These are phyloP conservation scores for Colletes gigas DNA, from an alignment of 1,140 invertebrate genomes.

Conservation along the genomic window DNA sequence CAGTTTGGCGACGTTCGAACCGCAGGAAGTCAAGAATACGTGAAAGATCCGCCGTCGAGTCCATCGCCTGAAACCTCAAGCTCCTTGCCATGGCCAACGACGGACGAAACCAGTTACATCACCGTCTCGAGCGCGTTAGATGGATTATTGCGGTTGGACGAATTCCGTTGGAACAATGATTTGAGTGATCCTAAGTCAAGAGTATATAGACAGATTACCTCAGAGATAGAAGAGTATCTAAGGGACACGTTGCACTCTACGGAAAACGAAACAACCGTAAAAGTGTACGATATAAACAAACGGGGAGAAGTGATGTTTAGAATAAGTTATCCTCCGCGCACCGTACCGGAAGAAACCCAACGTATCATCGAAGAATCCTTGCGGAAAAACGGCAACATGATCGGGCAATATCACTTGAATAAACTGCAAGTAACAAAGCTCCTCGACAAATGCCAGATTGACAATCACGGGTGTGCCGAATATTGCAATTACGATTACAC, in stretches of 20 bases:
- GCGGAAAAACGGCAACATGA: constrained; percentile 64
- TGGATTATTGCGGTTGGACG: constrained; percentile 85
- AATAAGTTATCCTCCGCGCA: constrained; percentile 71
- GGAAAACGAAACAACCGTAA: constrained; percentile 78
- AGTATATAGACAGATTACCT: constrained; percentile 83
- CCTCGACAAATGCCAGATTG: constrained; percentile 87
- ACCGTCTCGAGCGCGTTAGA: constrained; percentile 86
- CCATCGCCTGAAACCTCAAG: constrained; percentile 79
- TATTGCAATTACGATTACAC: constrained; percentile 87
- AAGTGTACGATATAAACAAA: constrained; percentile 84
- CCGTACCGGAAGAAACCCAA: constrained; percentile 68
- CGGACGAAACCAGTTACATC: constrained; percentile 79
- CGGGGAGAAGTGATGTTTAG: constrained; percentile 75
- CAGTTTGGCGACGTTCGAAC: constrained; percentile 69
- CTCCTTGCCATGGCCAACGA: constrained; percentile 79
- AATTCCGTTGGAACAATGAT: constrained; percentile 83
- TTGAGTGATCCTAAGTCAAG: constrained; percentile 83
- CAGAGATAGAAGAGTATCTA: constrained; percentile 83
- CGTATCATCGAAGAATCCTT: constrained; percentile 72
- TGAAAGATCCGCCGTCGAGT: constrained; percentile 77
- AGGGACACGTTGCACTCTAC: constrained; percentile 73
- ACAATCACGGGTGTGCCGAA: constrained; percentile 89
- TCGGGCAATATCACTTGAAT: constrained; percentile 73
- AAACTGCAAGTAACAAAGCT: constrained; percentile 76
- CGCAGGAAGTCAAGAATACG: constrained; percentile 74